These are phyloP conservation scores for Pseudorhiza aurosa DNA, from an alignment of 30 jellyfish, hydroid and myxozoan species.

Conservation along the genomic window DNA sequence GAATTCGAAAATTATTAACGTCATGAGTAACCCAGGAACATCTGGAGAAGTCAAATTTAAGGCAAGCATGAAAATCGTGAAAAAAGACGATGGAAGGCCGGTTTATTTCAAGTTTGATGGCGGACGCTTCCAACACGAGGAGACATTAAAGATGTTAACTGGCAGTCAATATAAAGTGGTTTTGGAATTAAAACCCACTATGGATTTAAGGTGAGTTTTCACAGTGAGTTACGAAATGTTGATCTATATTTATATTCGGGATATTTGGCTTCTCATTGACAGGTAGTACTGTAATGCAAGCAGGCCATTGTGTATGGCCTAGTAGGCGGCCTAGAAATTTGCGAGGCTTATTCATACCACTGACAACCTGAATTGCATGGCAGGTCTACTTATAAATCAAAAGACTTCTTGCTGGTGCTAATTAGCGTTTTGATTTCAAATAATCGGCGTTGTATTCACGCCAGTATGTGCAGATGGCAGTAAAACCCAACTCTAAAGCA, in stretches of 20 bases:
- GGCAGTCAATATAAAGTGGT: slow-evolving; percentile 75
- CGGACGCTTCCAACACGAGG: slow-evolving; percentile 77
- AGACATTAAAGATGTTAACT: slow-evolving; percentile 75
- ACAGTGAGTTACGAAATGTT: not conserved
- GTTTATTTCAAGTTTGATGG: slow-evolving; percentile 90
- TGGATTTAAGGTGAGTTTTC: slow-evolving; percentile 68
- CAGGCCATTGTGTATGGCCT: not conserved
- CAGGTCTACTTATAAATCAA: slow-evolving; percentile 48
- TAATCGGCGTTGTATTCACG: slow-evolving; percentile 16
- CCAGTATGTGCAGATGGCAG: slow-evolving; percentile 40
- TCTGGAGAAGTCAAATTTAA: slow-evolving; percentile 78
- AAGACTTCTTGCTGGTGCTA: slow-evolving; percentile 55
- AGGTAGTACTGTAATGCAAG: not conserved
- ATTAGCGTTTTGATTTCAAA: slow-evolving; percentile 50
- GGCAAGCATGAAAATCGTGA: slow-evolving; percentile 63
- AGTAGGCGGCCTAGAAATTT: slow-evolving; percentile 24
- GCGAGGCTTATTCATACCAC: not conserved
- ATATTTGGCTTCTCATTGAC: slow-evolving; percentile 11
- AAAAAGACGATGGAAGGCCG: slow-evolving; percentile 72
- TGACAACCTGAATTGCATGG: slow-evolving; percentile 18
- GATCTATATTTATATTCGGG: not conserved
- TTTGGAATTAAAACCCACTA: slow-evolving; percentile 78
- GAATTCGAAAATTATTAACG: not conserved
- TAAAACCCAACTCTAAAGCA: not conserved
- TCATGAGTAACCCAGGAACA: slow-evolving; percentile 67